Percentiles rank a stretch among this genome's conserved stretches.
phyloP scores from a whole-genome alignment of 2,888 invertebrate genomes.

The Hirtodrosophila confusa region DNA sequence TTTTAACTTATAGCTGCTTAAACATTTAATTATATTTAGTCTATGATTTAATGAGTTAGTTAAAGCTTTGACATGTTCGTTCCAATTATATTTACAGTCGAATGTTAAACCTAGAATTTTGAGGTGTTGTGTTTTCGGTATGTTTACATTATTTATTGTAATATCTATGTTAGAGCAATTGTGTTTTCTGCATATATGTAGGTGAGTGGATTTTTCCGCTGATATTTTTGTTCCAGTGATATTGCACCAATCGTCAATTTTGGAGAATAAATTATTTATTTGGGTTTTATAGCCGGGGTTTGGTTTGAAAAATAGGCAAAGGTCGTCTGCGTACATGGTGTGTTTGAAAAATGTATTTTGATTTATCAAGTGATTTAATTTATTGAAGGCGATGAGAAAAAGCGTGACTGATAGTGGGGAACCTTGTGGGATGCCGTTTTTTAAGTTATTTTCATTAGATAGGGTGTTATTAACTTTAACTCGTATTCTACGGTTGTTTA shows the following conservation, averaged over 20 bases:
- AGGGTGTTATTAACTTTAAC: constrained; percentile 10
- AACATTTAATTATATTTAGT: constrained; percentile 5
- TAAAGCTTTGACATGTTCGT: background rate
- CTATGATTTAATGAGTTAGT: constrained; percentile 10
- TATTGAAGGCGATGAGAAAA: constrained; percentile 7
- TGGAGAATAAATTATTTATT: constrained; percentile 3
- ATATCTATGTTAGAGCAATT: constrained; percentile 3
- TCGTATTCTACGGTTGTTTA: constrained; percentile 3
- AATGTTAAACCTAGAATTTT: constrained; percentile 13
- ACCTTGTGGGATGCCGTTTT: constrained; percentile 7
- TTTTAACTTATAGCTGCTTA: constrained; percentile 2
- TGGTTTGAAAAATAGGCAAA: constrained; percentile 7
- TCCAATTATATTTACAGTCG: constrained; percentile 8
- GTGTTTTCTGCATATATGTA: constrained; percentile 5
- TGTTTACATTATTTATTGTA: constrained; percentile 1
- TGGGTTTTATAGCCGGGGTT: constrained; percentile 9
- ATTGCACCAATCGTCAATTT: background rate
- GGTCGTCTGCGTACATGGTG: background rate
- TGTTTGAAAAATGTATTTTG: background rate
- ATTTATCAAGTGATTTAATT: constrained; percentile 2
- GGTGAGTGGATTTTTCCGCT: constrained; percentile 9
- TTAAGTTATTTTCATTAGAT: background rate
- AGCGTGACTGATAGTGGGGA: background rate
- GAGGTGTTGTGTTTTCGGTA: constrained; percentile 2
- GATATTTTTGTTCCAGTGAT: constrained; percentile 10